phyloP scores from a whole-genome alignment of 37 sponge, comb jelly and placozoan species.

The Halichondria panicea region DNA sequence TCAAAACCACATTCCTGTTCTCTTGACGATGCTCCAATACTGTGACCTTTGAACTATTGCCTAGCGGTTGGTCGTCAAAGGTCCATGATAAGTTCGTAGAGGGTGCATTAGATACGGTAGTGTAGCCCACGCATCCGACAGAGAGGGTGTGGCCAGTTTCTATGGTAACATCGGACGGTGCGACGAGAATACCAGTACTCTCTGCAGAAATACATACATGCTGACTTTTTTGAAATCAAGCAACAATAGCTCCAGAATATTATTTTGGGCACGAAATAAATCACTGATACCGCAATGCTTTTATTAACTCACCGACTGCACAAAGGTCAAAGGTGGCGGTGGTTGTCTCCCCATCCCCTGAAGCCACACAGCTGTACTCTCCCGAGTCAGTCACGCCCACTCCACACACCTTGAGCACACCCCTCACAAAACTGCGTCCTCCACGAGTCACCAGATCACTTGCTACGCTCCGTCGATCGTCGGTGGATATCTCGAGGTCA shows the following conservation, averaged over 20 bases:
- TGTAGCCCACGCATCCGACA: slow-evolving; percentile 8
- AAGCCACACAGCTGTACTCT: slow-evolving; percentile 29
- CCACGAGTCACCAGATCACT: background rate
- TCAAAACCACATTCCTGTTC: background rate
- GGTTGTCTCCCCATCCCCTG: background rate
- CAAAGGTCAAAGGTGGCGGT: background rate
- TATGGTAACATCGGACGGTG: background rate
- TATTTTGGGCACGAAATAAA: background rate
- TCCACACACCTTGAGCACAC: slow-evolving; percentile 14
- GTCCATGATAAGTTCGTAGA: background rate
- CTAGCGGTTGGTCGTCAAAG: no score
- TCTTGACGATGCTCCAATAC: background rate
- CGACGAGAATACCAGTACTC: background rate
- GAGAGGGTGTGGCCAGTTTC: background rate
- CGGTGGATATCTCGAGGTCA: background rate
- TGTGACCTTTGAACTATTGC: background rate
- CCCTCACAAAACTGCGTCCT: slow-evolving; percentile 10
- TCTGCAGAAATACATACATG: background rate
- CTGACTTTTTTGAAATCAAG: background rate
- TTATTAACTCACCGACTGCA: background rate
- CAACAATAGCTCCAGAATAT: background rate
- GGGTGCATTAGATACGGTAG: background rate
- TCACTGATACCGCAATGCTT: background rate
- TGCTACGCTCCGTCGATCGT: background rate
- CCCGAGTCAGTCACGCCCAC: slow-evolving; percentile 1